Evolutionary conservation across 2,888 invertebrate species (phyloP).

Genomic region (Lomographa bimaculata): DNA sequence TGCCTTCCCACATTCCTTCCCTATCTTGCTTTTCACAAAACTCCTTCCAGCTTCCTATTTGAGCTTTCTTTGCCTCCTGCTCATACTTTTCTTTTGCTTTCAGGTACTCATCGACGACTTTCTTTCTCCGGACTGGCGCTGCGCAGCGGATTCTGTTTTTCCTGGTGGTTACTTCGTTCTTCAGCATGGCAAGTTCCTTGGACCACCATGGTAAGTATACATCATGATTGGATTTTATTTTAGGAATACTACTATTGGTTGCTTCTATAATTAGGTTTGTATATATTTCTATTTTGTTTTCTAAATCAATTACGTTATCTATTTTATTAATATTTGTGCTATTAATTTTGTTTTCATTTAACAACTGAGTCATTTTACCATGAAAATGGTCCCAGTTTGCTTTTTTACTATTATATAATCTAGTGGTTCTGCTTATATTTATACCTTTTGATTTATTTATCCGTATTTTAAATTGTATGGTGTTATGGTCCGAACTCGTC

Average conservation of each 20-base stretch:
- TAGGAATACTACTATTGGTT: conserved; percentile 6
- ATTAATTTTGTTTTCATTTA: neutral
- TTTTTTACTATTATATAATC: conserved; percentile 28
- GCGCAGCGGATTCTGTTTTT: conserved; percentile 30
- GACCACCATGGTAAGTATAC: no score
- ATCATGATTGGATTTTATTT: neutral
- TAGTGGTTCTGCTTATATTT: conserved; percentile 20
- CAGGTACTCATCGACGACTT: conserved; percentile 23
- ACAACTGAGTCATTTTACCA: conserved; percentile 20
- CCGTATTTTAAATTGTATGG: conserved; percentile 18
- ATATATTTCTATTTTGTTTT: conserved; percentile 1
- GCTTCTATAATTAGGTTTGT: conserved; percentile 7
- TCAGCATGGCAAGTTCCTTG: conserved; percentile 24
- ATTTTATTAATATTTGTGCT: neutral
- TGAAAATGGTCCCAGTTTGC: conserved; percentile 27
- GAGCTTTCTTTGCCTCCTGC: conserved; percentile 6
- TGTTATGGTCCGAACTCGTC: no score
- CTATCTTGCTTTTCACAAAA: conserved; percentile 5
- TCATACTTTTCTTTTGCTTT: conserved; percentile 26
- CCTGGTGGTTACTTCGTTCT: conserved; percentile 17
- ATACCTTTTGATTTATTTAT: no score
- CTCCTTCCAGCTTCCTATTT: no score
- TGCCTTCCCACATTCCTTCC: conserved; percentile 16
- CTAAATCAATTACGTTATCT: neutral
- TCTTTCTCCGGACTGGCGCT: no score